A percentile compares a stretch with the other conserved stretches of the same genome.
Evolutionary conservation across 1,140 invertebrate species (phyloP).

Genomic region (Archegozetes longisetosus): DNA sequence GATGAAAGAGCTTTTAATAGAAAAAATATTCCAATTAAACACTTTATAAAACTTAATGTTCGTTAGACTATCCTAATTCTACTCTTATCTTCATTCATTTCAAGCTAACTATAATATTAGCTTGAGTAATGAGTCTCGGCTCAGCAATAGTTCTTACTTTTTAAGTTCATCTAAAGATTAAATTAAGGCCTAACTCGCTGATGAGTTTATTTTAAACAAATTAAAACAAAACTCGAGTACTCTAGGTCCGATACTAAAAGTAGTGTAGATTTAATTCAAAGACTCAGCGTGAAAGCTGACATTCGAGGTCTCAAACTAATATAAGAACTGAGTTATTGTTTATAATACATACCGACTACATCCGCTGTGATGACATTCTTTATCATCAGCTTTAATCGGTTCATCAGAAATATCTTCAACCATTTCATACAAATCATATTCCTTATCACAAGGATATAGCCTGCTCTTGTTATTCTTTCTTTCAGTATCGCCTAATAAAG

Average conservation of each 20-base stretch:
- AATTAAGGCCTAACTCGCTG: too few relatives aligned
- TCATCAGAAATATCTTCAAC: conserved; percentile 49
- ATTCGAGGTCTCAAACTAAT: neutral
- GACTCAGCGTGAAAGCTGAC: neutral
- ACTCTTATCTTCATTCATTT: too few relatives aligned
- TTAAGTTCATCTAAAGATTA: too few relatives aligned
- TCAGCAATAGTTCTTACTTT: too few relatives aligned
- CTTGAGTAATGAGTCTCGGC: too few relatives aligned
- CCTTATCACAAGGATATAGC: conserved; percentile 57
- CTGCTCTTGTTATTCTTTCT: conserved; percentile 18
- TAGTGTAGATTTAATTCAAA: too few relatives aligned
- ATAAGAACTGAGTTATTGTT: neutral
- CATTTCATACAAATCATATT: conserved; percentile 66
- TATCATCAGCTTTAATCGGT: conserved; percentile 51
- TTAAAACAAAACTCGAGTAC: too few relatives aligned
- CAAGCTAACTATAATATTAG: too few relatives aligned
- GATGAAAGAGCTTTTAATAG: conserved; percentile 57
- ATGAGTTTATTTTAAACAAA: too few relatives aligned
- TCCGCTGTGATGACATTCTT: neutral
- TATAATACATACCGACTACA: conserved; percentile 8
- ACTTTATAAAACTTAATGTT: conserved; percentile 8
- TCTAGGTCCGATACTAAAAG: too few relatives aligned
- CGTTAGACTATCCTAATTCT: too few relatives aligned
- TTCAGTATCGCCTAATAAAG: neutral
- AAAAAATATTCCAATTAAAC: conserved; percentile 14